Conservation (phyloP, 2,797 vertebrate species). For the Momotus momota region DNA sequence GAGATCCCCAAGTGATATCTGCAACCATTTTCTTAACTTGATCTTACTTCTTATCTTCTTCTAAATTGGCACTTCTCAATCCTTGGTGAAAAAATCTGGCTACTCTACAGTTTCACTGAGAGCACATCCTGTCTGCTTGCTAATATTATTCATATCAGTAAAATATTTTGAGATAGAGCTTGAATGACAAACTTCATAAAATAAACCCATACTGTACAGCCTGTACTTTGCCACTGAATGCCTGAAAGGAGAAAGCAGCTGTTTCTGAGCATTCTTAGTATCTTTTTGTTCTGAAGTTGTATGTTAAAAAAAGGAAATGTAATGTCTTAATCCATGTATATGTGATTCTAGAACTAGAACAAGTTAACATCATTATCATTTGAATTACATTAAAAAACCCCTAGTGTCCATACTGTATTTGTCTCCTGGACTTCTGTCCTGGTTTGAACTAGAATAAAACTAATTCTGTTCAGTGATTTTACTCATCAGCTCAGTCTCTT, state of each 20-base stretch:
- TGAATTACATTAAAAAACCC: neutral
- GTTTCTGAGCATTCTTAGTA: neutral
- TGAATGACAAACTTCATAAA: neutral
- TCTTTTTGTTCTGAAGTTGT: neutral
- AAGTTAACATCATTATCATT: neutral
- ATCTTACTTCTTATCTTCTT: neutral
- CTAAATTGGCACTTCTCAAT: neutral
- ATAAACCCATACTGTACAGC: neutral
- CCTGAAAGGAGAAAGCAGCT: neutral
- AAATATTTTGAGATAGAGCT: conserved; percentile 5
- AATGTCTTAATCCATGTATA: neutral
- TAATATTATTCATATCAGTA: neutral
- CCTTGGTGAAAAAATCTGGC: neutral
- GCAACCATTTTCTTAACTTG: neutral
- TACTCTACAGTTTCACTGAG: neutral
- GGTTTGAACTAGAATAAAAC: too few relatives aligned
- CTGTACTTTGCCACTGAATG: neutral
- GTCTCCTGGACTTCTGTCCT: neutral
- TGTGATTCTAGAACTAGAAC: neutral
- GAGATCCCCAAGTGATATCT: neutral
- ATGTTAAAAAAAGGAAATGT: neutral
- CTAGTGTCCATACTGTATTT: neutral
- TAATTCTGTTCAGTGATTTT: too few relatives aligned
- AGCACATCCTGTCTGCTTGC: neutral
- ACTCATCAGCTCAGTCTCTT: too few relatives aligned